phyloP scores from a whole-genome alignment of 2,113 vertebrate species.

The Puntigrus tetrazona region DNA sequence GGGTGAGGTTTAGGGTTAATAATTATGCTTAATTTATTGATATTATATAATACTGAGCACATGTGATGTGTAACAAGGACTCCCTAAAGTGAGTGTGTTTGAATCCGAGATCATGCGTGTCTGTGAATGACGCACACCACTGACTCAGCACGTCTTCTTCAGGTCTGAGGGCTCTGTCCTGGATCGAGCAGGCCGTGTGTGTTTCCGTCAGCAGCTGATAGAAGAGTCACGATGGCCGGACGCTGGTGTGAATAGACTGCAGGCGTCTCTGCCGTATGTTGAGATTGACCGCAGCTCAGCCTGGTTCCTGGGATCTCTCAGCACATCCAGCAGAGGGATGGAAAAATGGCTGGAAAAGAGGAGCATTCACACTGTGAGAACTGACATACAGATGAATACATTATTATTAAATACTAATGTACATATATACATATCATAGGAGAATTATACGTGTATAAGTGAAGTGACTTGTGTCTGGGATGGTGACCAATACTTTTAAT shows the following conservation, averaged over 20 bases:
- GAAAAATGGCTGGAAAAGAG: conserved; percentile 77
- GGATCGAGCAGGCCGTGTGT: not conserved
- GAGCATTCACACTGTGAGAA: conserved; percentile 77
- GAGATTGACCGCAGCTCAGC: not conserved
- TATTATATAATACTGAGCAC: too few relatives aligned
- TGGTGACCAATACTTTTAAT: too few relatives aligned
- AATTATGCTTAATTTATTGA: too few relatives aligned
- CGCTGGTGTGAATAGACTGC: conserved; percentile 23
- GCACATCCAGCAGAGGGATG: conserved; percentile 71
- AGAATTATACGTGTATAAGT: too few relatives aligned
- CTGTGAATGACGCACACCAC: too few relatives aligned
- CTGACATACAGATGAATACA: not conserved
- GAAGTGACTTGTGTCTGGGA: too few relatives aligned
- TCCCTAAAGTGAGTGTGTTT: not conserved
- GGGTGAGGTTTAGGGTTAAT: too few relatives aligned
- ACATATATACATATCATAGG: too few relatives aligned
- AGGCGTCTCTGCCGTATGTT: not conserved
- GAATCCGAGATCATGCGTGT: not conserved
- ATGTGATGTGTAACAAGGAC: too few relatives aligned
- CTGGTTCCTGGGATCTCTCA: conserved; percentile 57
- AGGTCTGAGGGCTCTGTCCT: not conserved
- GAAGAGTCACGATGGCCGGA: conserved; percentile 10
- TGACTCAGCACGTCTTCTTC: too few relatives aligned
- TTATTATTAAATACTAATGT: too few relatives aligned
- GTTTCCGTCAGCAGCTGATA: not conserved